Evolutionary conservation across 2,113 vertebrate genomes (phyloP).

Genomic region (Apus apus): DNA sequence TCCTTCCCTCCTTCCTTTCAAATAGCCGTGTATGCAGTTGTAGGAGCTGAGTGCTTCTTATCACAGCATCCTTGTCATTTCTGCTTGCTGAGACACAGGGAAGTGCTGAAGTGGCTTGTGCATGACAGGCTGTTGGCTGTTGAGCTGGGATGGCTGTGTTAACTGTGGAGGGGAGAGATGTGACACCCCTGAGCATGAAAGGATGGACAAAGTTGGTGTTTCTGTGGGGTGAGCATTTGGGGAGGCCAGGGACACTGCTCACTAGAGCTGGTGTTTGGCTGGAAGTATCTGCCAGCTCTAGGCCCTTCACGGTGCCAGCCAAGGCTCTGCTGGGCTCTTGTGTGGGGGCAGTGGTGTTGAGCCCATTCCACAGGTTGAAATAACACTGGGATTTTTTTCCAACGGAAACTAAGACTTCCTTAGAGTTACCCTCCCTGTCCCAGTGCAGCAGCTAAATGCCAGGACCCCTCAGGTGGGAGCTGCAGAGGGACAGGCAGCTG

Average conservation of each 20-base stretch:
- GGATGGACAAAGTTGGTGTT: background rate
- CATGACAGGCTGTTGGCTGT: background rate
- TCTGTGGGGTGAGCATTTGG: background rate
- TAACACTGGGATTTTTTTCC: background rate
- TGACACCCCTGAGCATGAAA: background rate
- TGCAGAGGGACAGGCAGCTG: background rate
- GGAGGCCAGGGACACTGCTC: background rate
- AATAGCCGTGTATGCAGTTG: rapidly evolving
- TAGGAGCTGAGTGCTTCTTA: background rate
- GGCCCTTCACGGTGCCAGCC: rapidly evolving
- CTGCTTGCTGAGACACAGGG: background rate
- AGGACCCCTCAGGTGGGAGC: background rate
- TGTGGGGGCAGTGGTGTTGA: rapidly evolving
- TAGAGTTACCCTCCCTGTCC: background rate
- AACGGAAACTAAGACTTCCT: background rate
- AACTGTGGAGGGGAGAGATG: background rate
- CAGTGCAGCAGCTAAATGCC: background rate
- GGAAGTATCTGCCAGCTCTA: background rate
- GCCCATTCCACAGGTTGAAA: background rate
- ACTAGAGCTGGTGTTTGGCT: background rate
- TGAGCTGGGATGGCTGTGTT: background rate
- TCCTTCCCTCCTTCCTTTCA: background rate
- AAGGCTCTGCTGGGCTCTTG: background rate
- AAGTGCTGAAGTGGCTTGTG: background rate
- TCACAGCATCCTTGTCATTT: background rate